A percentile compares a stretch with the other conserved stretches of the same genome.
Evolutionary conservation across 2,113 vertebrate genomes (phyloP).

Genomic region (Campylorhamphus procurvoides): DNA sequence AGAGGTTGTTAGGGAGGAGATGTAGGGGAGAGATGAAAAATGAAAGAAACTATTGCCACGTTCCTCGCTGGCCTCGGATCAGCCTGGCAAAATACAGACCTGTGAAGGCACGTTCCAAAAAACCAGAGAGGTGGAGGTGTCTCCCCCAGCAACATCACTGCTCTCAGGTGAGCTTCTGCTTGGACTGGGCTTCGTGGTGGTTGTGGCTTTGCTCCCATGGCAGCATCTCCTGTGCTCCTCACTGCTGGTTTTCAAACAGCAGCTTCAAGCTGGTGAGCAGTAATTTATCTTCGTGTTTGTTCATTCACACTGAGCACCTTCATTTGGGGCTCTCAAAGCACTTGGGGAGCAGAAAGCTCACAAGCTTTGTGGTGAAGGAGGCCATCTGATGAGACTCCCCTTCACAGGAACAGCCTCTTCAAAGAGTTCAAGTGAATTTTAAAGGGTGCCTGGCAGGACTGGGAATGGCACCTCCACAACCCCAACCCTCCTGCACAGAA

Average conservation of each 20-base stretch:
- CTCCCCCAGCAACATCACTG: not conserved
- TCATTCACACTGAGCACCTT: not conserved
- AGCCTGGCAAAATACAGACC: not conserved
- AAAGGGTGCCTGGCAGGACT: not conserved
- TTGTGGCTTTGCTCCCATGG: not conserved
- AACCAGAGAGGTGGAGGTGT: not conserved
- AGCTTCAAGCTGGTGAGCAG: not conserved
- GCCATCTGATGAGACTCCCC: not conserved
- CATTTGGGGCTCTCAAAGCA: not conserved
- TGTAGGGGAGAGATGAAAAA: conserved; percentile 3
- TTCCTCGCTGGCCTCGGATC: not conserved
- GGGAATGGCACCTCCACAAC: not conserved
- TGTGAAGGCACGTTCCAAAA: not conserved
- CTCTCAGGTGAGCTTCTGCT: not conserved
- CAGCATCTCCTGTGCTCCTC: not conserved
- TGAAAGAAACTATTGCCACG: not conserved
- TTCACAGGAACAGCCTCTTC: not conserved
- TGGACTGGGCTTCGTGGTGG: not conserved
- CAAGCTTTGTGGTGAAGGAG: not conserved
- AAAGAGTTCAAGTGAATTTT: not conserved
- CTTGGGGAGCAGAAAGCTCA: not conserved
- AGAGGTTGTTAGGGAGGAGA: conserved; percentile 5
- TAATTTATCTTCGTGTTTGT: not conserved
- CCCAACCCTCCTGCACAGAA: not conserved
- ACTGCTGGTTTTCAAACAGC: not conserved